Evolutionary conservation across 2,113 vertebrate species (phyloP).

Genomic region (Podarcis raffonei): DNA sequence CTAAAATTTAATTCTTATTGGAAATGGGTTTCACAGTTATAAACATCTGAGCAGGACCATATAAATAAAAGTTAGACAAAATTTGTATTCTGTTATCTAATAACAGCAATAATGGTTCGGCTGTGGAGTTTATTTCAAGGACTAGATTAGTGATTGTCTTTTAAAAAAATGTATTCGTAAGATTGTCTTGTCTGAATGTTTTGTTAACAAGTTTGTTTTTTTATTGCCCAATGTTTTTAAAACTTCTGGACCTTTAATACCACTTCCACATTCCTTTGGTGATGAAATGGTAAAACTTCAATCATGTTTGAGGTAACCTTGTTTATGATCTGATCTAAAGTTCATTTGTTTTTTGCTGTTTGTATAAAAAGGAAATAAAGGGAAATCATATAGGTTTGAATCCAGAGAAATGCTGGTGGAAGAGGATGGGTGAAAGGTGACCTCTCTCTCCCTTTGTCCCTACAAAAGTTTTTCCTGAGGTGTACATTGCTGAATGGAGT

Average conservation of each 20-base stretch:
- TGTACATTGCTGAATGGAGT: neutral
- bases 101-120: neutral
- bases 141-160: neutral
- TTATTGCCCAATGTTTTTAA: neutral
- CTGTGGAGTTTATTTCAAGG: neutral
- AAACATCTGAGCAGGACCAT: neutral
- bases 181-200: neutral
- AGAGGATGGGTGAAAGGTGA: neutral
- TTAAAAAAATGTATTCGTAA: neutral
- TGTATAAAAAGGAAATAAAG: neutral
- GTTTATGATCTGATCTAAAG: neutral
- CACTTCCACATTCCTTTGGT: neutral
- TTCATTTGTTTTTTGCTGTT: neutral
- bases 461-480: no score
- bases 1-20: neutral
- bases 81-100: neutral
- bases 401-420: neutral
- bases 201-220: neutral
- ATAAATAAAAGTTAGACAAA: neutral
- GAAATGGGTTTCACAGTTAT: neutral
- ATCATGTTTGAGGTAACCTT: neutral
- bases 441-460: neutral
- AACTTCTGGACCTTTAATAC: neutral
- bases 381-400: accelerated
- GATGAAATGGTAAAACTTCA: neutral